Evolutionary conservation across 2,113 vertebrate genomes (phyloP).

Genomic region (Chionomys nivalis): DNA sequence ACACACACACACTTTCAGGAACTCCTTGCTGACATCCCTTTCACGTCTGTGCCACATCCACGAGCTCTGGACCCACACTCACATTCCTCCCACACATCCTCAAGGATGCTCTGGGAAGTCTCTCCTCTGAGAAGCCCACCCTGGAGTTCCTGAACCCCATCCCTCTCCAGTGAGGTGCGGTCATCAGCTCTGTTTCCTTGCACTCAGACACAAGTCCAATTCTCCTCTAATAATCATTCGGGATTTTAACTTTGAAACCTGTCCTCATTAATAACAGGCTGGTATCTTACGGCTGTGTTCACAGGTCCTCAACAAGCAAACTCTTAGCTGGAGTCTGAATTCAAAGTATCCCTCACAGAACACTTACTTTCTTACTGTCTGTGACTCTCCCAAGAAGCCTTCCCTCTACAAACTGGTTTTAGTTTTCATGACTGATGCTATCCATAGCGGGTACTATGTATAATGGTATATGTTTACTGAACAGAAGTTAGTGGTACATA

Average conservation of each 20-base stretch:
- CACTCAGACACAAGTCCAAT: not conserved
- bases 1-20: too few relatives aligned
- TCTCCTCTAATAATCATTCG: not conserved
- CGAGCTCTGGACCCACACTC: accelerated
- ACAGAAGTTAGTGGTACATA: not conserved
- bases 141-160: not conserved
- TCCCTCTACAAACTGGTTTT: not conserved
- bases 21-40: not conserved
- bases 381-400: not conserved
- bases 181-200: not conserved
- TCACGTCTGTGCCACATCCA: not conserved
- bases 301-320: not conserved
- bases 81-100: not conserved
- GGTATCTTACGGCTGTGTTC: not conserved
- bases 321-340: not conserved
- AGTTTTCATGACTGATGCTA: not conserved
- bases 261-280: not conserved
- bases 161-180: not conserved
- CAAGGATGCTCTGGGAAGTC: not conserved
- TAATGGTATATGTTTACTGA: not conserved
- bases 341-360: not conserved
- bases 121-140: not conserved
- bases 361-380: not conserved
- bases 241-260: not conserved
- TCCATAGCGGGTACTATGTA: not conserved